Base-by-base conservation (phyloP, 64 coral and sea anemone species). In the Pocillopora damicornis region DNA sequence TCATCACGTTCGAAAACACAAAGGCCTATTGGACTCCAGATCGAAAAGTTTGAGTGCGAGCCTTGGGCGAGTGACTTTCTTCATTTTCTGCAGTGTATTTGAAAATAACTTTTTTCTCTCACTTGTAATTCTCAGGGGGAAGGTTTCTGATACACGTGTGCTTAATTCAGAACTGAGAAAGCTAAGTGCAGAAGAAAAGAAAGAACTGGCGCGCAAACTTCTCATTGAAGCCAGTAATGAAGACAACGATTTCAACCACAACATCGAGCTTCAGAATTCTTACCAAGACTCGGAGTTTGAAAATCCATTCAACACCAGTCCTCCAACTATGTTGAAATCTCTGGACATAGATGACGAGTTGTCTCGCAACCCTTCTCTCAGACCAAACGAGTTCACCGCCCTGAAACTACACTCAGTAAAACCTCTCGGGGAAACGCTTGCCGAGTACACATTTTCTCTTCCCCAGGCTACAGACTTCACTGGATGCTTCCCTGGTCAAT, bases 201-300 rank as follows among this genome's bases (percentile, higher is more conserved):
- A 81, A 12, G 25, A 58, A 15, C 14, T 93, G 61, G 87, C 91
- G 1, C 45, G 69, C 3, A 89, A 84, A 58, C 74, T 93, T 60
- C 36, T 93, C 1, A 35, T 34, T 17, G 91, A 93, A 37, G 91
- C 77, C 1, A 78, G 74, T 23, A 81, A 11, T 16, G 38, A 79
- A 56, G 68, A 88, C 25, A n/a, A 58, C 16, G 60, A 6, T 56
- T 11, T 6, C 12, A 85, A 85, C 38, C 38, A 72, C 51, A 38
- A 85, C 37, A 23, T 20, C 20, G 17, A 71, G 11, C 65, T 69
- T n/a, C 67, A 71, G 25, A 23, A 15, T 65, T 73, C 61, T 12
- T 94, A 94, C 66, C 88, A 90, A 51, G 82, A 94, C 58, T 86
- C 81, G 1, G 92, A 94, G 75, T 94, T 94, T 87, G 88, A 94